Conservation (phyloP, 2,797 vertebrate species). For the Pseudochirops cupreus region DNA sequence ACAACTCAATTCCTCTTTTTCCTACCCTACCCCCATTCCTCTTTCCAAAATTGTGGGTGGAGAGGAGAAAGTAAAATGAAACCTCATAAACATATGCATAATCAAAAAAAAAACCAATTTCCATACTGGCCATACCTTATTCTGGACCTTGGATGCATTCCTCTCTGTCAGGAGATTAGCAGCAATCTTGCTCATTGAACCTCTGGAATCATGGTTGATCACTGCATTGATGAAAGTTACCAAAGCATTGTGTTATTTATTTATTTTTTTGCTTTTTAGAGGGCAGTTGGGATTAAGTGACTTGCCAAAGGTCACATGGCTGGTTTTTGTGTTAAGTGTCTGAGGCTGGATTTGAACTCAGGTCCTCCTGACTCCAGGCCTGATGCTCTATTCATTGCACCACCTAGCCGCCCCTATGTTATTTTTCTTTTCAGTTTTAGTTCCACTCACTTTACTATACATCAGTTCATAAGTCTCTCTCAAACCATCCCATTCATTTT, state of each 20-base stretch:
- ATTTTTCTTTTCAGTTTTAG: neutral
- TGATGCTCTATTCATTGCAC: no score
- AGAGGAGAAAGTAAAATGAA: neutral
- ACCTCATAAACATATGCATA: neutral
- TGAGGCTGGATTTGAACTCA: no score
- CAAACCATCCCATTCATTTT: neutral
- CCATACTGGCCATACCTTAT: neutral
- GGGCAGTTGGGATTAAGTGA: no score
- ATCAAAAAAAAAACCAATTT: neutral
- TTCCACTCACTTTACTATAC: neutral
- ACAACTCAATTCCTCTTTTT: no score
- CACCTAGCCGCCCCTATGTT: no score
- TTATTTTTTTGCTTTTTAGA: no score
- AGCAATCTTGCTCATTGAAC: neutral
- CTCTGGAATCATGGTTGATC: neutral
- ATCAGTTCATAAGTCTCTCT: neutral
- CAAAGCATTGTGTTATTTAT: neutral
- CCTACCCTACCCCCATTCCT: no score
- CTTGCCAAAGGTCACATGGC: no score
- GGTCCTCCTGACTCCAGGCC: no score
- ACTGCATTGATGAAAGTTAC: neutral
- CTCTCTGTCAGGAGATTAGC: neutral
- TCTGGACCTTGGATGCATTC: neutral
- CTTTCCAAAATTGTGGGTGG: no score
- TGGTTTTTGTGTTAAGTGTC: no score